Percentiles rank a stretch among this genome's conserved stretches.
These are phyloP conservation scores for Aelia acuminata DNA, from an alignment of 2,888 invertebrate species.

Conservation along the genomic window DNA sequence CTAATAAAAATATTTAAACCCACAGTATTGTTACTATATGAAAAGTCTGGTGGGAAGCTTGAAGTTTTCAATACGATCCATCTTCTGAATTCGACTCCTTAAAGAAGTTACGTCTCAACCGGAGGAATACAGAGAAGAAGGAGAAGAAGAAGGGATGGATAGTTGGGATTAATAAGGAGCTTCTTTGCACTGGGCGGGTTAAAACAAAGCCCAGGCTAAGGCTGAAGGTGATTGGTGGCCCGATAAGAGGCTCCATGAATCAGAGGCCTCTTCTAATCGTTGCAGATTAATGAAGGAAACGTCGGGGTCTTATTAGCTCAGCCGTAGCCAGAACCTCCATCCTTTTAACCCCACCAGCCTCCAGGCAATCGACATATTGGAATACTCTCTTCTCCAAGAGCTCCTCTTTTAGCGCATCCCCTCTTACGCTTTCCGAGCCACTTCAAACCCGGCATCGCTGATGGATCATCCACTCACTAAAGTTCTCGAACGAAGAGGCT, in stretches of 20 bases:
- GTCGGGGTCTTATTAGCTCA: constrained; percentile 18
- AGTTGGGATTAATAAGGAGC: constrained; percentile 37
- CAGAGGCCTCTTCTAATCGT: constrained; percentile 24
- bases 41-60: background rate
- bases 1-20: no score
- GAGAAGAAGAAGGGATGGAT: constrained; percentile 15
- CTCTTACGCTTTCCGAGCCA: background rate
- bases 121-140: background rate
- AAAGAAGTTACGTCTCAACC: background rate
- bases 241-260: constrained; percentile 40
- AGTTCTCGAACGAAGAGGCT: background rate
- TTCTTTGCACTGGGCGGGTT: constrained; percentile 45
- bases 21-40: no score
- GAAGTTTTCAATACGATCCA: background rate
- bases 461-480: background rate
- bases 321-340: background rate
- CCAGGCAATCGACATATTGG: constrained; percentile 21
- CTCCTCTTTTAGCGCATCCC: constrained; percentile 1
- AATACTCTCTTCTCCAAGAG: background rate
- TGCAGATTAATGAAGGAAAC: constrained; percentile 33
- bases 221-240: constrained; percentile 29
- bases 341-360: background rate
- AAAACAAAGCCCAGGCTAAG: constrained; percentile 27
- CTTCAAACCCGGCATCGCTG: background rate
- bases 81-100: background rate